phyloP scores from a whole-genome alignment of 2,888 invertebrate genomes.

The Polylopha cassiicola region DNA sequence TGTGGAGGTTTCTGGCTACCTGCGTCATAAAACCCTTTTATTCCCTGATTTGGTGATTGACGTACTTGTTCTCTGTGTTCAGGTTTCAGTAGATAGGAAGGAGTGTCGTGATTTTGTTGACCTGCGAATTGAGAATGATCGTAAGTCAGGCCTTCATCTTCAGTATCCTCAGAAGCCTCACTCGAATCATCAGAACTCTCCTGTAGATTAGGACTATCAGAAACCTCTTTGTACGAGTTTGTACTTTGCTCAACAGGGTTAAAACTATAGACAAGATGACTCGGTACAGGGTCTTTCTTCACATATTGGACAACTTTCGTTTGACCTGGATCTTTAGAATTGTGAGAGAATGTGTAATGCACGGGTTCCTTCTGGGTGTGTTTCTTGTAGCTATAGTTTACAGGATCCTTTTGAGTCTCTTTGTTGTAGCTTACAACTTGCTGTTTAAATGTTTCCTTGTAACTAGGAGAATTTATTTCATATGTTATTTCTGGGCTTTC shows the following conservation, averaged over 20 bases:
- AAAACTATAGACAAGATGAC: constrained; percentile 48
- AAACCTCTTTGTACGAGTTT: constrained; percentile 22
- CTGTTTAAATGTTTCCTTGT: constrained; percentile 60
- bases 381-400: constrained; percentile 49
- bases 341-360: constrained; percentile 33
- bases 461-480: constrained; percentile 59
- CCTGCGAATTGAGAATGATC: too few species aligned
- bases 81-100: constrained; percentile 21
- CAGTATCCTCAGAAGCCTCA: constrained; percentile 21
- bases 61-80: constrained; percentile 30
- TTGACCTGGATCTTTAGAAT: constrained; percentile 42
- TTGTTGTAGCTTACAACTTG: constrained; percentile 60
- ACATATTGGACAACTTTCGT: constrained; percentile 44
- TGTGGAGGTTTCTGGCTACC: constrained; percentile 18
- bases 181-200: constrained; percentile 27
- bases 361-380: constrained; percentile 39
- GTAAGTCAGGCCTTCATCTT: constrained; percentile 16
- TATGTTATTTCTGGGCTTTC: constrained; percentile 55
- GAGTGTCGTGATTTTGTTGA: too few species aligned
- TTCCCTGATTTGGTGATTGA: constrained; percentile 9
- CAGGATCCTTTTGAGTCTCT: constrained; percentile 53
- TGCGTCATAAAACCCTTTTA: too few species aligned
- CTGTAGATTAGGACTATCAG: constrained; percentile 11
- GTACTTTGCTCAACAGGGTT: constrained; percentile 38
- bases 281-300: constrained; percentile 42